Evolutionary conservation across 1,140 invertebrate species (phyloP), one percentile per base, ranked within the genome.

Genomic region (Philopotamus ludificatus): DNA sequence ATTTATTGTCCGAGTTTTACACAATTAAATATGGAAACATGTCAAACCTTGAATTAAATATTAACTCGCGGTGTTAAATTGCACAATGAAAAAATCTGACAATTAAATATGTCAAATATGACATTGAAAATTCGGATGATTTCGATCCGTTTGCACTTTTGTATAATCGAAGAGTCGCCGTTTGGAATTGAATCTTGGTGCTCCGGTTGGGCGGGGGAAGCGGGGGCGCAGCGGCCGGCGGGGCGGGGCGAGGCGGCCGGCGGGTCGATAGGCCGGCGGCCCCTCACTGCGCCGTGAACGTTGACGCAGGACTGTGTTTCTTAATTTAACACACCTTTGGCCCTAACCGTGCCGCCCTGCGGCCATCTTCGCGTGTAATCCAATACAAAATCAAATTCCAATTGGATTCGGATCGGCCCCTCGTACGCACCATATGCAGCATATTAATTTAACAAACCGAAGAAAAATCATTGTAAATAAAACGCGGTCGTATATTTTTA

Each of bases 241-340:
- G 44, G 44, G 18, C 44, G 4, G 15, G 44, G 44, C 44, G 7
- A 7, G 15, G 15, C 10, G 44, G 44, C 44, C 10, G 44, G 44
- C 44, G 28, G 44, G 44, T 47, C 44, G 44, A 47, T 47, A 47
- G 34, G 57, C 42, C 16, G 23, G n/a, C 42, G 21, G 57, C 39
- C 20, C 53, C 53, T 26, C 57, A 22, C 53, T 42, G 20, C 54
- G 57, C 42, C 57, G 44, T 20, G 44, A 34, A 34, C 44, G 10
- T 47, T 20, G 10, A 47, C 44, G 44, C 44, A 34, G 28, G 28
- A 47, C 44, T 4, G 15, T 42, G 21, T 34, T 60, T 60, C 57
- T 60, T 60, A 47, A 60, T 60, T 60, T 47, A 60, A 42, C 57
- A 21, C 57, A 15, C 8, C 39, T 16, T 45, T 26, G 57, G 57